These are phyloP conservation scores for Cryptotis parvus DNA, from an alignment of 2,113 vertebrate species.

Conservation along the genomic window DNA sequence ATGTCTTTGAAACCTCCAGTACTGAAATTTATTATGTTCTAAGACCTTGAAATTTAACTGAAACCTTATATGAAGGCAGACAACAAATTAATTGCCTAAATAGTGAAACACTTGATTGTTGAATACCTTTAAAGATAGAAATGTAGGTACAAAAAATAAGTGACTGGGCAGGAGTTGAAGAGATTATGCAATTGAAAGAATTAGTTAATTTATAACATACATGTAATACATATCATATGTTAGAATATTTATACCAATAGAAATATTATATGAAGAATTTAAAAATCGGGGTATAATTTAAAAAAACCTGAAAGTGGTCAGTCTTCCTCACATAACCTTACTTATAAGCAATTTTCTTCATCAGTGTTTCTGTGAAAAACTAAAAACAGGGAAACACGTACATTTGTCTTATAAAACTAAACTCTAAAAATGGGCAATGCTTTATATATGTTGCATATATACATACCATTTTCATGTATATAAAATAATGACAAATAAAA, in stretches of 20 bases:
- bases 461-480: too few relatives aligned
- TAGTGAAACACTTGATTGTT: neutral
- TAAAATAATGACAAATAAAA: conserved; percentile 14
- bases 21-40: too few relatives aligned
- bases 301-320: neutral
- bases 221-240: too few relatives aligned
- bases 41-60: neutral
- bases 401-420: neutral
- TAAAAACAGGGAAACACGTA: neutral
- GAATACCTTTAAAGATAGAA: neutral
- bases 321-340: conserved; percentile 22
- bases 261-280: neutral
- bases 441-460: too few relatives aligned
- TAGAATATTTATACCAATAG: neutral
- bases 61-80: neutral
- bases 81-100: neutral
- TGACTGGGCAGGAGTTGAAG: neutral
- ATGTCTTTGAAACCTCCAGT: neutral
- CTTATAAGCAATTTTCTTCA: conserved; percentile 19
- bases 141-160: neutral
- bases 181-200: neutral
- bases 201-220: neutral
- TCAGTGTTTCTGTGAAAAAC: neutral
- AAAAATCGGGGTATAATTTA: too few relatives aligned
- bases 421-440: neutral